phyloP scores from a whole-genome alignment of 1,140 invertebrate species.

The Zaprionus camerounensis region DNA sequence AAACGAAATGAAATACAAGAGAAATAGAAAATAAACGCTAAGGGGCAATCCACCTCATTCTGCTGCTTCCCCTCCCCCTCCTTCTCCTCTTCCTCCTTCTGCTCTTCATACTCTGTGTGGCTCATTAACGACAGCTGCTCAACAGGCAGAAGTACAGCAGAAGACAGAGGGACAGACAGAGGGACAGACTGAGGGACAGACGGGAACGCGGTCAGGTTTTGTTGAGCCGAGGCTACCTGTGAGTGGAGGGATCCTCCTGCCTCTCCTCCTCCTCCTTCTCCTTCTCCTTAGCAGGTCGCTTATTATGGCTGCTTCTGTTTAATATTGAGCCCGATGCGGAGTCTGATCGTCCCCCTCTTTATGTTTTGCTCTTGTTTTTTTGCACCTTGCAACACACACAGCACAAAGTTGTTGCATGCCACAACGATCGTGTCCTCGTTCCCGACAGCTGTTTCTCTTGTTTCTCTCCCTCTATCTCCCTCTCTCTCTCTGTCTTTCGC shows the following conservation, averaged over 20 bases:
- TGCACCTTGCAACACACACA: constrained; percentile 65
- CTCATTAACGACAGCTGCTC: constrained; percentile 81
- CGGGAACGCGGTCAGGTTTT: not conserved
- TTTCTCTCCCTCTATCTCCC: not conserved
- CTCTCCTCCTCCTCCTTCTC: not conserved
- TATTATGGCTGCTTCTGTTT: constrained; percentile 78
- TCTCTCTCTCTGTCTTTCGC: not conserved
- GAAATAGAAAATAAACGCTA: constrained; percentile 13
- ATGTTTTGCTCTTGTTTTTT: constrained; percentile 39
- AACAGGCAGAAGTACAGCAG: constrained; percentile 12
- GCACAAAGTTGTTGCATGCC: constrained; percentile 22
- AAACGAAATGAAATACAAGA: not conserved
- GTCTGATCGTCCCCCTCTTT: not conserved
- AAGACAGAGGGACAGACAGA: not conserved
- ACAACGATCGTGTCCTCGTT: constrained; percentile 34
- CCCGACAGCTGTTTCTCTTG: constrained; percentile 69
- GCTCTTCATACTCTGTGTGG: constrained; percentile 28
- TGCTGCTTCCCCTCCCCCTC: constrained; percentile 2
- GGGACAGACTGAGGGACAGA: too few species aligned
- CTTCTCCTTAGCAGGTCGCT: constrained; percentile 47
- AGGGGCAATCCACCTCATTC: not conserved
- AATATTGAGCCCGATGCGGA: constrained; percentile 48
- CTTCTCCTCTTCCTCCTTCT: not conserved
- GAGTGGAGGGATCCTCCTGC: not conserved
- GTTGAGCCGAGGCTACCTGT: constrained; percentile 54